phyloP scores from a whole-genome alignment of 2,797 vertebrate genomes.

The Falco concolor region DNA sequence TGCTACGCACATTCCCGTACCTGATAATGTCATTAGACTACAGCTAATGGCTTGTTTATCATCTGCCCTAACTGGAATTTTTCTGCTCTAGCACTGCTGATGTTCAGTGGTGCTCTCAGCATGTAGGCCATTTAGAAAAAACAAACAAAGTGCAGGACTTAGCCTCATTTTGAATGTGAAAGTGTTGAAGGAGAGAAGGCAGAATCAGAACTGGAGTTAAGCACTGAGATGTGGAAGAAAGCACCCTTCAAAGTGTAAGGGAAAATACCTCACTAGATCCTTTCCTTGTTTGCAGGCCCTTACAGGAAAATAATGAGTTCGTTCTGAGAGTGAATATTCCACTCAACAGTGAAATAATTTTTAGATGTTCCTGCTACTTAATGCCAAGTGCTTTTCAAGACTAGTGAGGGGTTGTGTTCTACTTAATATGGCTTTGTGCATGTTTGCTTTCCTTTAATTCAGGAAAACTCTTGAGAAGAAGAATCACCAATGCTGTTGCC shows the following conservation, averaged over 20 bases:
- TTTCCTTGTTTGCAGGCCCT: neutral
- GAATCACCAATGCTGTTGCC: neutral
- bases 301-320: neutral
- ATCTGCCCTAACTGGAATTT: neutral
- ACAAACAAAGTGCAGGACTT: neutral
- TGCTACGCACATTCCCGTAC: neutral
- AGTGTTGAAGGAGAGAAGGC: neutral
- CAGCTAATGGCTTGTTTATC: neutral
- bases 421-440: neutral
- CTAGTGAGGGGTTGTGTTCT: neutral
- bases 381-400: neutral
- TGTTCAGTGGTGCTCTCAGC: neutral
- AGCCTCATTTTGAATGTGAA: neutral
- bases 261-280: neutral
- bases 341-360: neutral
- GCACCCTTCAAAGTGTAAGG: neutral
- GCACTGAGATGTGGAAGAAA: neutral
- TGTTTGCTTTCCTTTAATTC: neutral
- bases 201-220: neutral
- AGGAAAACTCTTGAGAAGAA: neutral
- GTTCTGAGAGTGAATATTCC: neutral
- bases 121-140: neutral
- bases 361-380: neutral
- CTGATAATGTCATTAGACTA: neutral
- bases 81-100: neutral